phyloP scores from a whole-genome alignment of 2,888 invertebrate genomes.

The Apomyelois bistriatella region DNA sequence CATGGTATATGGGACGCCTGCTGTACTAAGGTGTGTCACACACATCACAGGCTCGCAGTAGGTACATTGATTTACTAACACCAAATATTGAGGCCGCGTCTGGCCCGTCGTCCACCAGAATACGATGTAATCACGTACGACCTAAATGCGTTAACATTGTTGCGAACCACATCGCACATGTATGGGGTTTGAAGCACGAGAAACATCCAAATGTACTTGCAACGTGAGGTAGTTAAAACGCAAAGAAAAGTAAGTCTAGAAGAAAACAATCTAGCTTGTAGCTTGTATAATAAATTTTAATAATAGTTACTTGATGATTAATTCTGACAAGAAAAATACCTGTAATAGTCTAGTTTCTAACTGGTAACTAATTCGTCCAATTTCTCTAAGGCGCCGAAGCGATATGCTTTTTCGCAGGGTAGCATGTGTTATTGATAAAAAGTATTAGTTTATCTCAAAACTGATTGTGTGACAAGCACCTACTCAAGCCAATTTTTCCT shows the following conservation, averaged over 20 bases:
- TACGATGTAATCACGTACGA: constrained; percentile 57
- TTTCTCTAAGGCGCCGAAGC: no score
- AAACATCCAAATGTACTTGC: constrained; percentile 8
- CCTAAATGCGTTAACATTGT: constrained; percentile 50
- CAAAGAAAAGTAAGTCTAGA: background rate
- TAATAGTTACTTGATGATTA: no score
- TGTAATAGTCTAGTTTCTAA: no score
- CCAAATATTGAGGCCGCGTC: constrained; percentile 8
- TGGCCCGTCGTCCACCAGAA: constrained; percentile 28
- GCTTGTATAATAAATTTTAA: no score
- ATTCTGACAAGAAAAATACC: no score
- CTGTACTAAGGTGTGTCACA: constrained; percentile 29
- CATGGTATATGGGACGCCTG: constrained; percentile 13
- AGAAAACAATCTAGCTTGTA: no score
- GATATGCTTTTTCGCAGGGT: no score
- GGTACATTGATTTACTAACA: constrained; percentile 12
- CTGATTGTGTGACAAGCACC: no score
- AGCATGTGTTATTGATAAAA: no score
- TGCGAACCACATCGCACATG: constrained; percentile 36
- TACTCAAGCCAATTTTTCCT: no score
- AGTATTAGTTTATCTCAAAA: no score
- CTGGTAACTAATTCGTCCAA: no score
- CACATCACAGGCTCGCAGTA: background rate
- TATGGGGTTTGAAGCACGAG: constrained; percentile 22
- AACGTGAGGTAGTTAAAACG: constrained; percentile 1